phyloP scores from a whole-genome alignment of 1,140 invertebrate genomes.

The Panulirus ornatus region DNA sequence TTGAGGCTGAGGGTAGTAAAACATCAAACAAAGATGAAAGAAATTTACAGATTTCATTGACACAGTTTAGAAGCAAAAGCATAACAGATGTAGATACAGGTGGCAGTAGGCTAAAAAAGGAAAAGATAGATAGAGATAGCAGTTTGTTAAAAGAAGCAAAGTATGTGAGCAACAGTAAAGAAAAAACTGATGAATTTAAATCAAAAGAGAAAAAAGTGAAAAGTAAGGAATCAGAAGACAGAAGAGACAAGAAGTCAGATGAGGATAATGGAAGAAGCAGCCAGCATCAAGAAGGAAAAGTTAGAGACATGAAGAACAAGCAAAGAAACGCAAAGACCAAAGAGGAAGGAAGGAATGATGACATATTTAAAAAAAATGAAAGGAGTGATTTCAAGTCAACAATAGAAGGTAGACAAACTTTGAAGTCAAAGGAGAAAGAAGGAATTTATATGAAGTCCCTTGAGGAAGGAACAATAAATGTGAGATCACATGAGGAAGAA shows the following conservation, averaged over 20 bases:
- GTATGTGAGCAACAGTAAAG: neutral
- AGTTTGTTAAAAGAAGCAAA: neutral
- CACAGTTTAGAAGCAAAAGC: too few relatives aligned
- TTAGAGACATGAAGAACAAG: too few relatives aligned
- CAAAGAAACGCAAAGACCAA: neutral
- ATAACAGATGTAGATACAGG: too few relatives aligned
- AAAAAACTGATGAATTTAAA: neutral
- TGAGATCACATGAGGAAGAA: neutral
- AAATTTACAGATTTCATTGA: neutral
- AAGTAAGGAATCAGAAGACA: neutral
- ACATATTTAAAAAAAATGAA: neutral
- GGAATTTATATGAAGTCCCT: neutral
- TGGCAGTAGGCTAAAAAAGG: neutral
- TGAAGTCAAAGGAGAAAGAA: neutral
- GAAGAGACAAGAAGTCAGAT: neutral
- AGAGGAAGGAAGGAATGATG: neutral
- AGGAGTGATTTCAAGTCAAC: neutral
- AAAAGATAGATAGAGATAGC: neutral
- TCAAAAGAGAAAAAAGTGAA: neutral
- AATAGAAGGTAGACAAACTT: neutral
- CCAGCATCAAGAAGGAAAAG: neutral
- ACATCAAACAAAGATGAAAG: neutral
- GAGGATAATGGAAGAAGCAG: neutral
- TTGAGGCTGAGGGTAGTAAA: neutral
- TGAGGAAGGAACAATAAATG: neutral